Percentiles rank a stretch among this genome's conserved stretches.
phyloP scores from a whole-genome alignment of 1,140 invertebrate species.

The Orchesella cincta region DNA sequence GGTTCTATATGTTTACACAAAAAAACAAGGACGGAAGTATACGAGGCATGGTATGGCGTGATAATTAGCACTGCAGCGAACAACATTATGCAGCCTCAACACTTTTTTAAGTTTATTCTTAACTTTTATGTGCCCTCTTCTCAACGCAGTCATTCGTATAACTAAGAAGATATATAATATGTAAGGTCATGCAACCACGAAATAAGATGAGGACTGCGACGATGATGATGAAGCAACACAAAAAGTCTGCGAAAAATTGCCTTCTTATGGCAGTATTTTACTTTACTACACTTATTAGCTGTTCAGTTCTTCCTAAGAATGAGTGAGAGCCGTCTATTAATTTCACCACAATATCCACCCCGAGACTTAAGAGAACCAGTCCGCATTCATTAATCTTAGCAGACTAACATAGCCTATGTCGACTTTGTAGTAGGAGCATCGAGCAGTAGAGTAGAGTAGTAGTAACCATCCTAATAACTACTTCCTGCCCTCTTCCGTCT shows the following conservation, averaged over 20 bases:
- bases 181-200: not conserved
- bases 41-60: constrained; percentile 4
- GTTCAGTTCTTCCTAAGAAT: no score
- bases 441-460: no score
- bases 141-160: no score
- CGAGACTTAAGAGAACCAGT: not conserved
- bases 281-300: no score
- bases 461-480: not conserved
- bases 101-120: constrained; percentile 11
- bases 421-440: not conserved
- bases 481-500: not conserved
- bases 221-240: no score
- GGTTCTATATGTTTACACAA: not conserved
- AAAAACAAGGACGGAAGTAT: not conserved
- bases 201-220: no score
- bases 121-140: constrained; percentile 5
- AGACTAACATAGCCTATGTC: not conserved
- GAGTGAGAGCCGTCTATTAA: constrained; percentile 6
- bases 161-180: no score
- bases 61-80: constrained; percentile 17
- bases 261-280: no score
- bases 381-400: constrained; percentile 26
- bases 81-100: constrained; percentile 5
- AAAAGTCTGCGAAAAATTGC: no score
- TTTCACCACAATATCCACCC: not conserved